These are phyloP conservation scores for Cacatua alba DNA, from an alignment of 2,113 vertebrate genomes.

Conservation along the genomic window DNA sequence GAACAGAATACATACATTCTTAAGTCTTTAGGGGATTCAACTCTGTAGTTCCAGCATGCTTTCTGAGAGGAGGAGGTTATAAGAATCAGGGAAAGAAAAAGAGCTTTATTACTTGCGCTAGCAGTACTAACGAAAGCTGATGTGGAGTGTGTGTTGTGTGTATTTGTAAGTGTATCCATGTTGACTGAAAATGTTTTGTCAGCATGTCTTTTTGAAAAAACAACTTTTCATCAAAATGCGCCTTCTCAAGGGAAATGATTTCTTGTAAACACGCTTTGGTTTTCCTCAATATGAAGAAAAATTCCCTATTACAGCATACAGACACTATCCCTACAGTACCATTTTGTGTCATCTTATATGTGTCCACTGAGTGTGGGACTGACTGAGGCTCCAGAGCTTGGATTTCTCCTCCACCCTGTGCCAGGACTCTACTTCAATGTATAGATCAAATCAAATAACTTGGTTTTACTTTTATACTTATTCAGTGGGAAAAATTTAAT, in stretches of 20 bases:
- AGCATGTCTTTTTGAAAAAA: neutral
- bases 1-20: neutral
- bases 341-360: neutral
- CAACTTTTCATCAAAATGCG: neutral
- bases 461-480: neutral
- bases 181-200: neutral
- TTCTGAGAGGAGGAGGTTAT: neutral
- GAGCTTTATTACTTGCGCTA: neutral
- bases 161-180: neutral
- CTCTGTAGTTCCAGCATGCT: neutral
- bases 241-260: neutral
- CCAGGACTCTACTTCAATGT: neutral
- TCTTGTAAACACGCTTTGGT: neutral
- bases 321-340: accelerated
- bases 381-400: neutral
- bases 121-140: neutral
- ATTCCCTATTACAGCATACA: neutral
- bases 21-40: neutral
- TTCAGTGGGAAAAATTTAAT: neutral
- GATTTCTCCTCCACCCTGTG: neutral
- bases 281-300: neutral
- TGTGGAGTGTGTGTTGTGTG: neutral
- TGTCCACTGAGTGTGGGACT: neutral
- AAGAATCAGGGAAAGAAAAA: neutral
- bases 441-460: neutral